Base-by-base conservation (phyloP, 1,140 invertebrate species). In the Orchesella cincta region DNA sequence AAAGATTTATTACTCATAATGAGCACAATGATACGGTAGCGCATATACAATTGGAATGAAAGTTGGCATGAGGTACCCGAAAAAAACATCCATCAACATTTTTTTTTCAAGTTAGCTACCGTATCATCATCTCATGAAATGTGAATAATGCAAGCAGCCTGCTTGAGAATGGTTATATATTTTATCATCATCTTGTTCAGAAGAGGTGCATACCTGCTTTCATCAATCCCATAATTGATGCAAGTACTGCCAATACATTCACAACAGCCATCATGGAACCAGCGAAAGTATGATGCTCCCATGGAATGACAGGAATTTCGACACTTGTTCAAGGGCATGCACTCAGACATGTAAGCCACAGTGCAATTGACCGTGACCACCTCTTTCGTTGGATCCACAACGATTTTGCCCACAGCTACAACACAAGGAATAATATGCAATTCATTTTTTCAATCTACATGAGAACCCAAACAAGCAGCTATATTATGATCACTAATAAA, bases 251-350 rank as follows among this genome's bases (percentile, higher is more conserved):
- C 94, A 75, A 98, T 89, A 85, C 96, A 98, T 85, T 98, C 93
- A 85, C 96, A 98, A 83, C 96, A 98, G 1, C 94, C 95, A 85
- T 97, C 93, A 85, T 97, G 94, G 86, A 98, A 98, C 94, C 94
- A 96, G 84, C 95, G 88, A 85, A 90, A 94, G 85, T 90, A 90
- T 18, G 88, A 86, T 8, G 91, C 90, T 31, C 92, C 92, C 89
- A 92, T 92, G 0, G 93, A 93, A 77, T 90, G 89, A 84, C 94
- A 97, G 12, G 90, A 90, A 2, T 87, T 88, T 82, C 90, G 91
- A 84, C 95, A 98, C 84, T 96, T 97, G 83, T 92, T 91, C 87
- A 91, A 91, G 1, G 95, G 94, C 87, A 93, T 92, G 85, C 96
- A 98, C 83, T 95, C 90, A 28, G 92, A 90, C 90, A 96, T 92